Evolutionary conservation across 92 coral and sea anemone species (phyloP).

Genomic region (Nematostella vectensis): DNA sequence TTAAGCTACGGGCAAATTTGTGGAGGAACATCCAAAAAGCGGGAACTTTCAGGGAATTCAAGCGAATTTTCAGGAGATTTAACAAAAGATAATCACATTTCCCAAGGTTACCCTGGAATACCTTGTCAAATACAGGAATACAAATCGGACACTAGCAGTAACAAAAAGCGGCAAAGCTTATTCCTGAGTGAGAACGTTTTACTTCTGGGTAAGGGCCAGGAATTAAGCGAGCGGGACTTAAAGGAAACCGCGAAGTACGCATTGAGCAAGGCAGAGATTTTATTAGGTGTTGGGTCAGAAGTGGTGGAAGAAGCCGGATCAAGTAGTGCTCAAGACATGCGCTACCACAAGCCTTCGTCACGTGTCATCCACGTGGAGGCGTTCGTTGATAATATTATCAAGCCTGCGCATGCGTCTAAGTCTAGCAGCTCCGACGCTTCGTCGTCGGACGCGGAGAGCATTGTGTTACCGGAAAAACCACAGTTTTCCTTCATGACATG

Average conservation of each 20-base stretch:
- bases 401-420: constrained; percentile 13
- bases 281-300: constrained; percentile 20
- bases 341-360: constrained; percentile 27
- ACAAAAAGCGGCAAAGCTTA: background rate
- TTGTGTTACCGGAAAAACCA: constrained; percentile 70
- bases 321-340: constrained; percentile 22
- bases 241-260: constrained; percentile 33
- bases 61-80: no score
- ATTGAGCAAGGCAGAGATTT: constrained; percentile 22
- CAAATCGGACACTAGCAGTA: background rate
- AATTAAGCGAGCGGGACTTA: constrained; percentile 12
- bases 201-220: constrained; percentile 1
- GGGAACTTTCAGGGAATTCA: no score
- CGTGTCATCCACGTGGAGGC: constrained; percentile 32
- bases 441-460: constrained; percentile 84
- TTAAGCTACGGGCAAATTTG: no score
- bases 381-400: constrained; percentile 22
- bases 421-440: constrained; percentile 61
- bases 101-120: no score
- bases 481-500: constrained; percentile 70
- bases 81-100: constrained; percentile 10
- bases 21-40: no score
- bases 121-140: constrained; percentile 2
- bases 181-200: constrained; percentile 4
- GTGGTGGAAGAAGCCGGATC: constrained; percentile 11